Conservation (phyloP, 2,797 vertebrate species). For the Tauraco hartlaubi region DNA sequence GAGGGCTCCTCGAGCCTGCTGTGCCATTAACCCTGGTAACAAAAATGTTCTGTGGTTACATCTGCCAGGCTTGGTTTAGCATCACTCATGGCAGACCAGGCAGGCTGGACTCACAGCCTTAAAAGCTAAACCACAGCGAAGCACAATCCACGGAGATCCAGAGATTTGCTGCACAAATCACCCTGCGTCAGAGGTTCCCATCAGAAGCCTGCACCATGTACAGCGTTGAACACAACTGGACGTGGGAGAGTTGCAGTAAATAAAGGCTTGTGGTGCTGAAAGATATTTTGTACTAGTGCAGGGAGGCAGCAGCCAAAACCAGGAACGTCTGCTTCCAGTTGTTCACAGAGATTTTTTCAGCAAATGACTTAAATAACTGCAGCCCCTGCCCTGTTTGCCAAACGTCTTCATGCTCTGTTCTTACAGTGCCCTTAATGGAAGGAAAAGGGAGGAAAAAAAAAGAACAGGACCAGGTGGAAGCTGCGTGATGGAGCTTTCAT, state of each 20-base stretch:
- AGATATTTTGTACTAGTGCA: accelerated
- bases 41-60: background rate
- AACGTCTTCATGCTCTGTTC: background rate
- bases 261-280: accelerated
- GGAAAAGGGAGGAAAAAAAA: background rate
- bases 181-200: background rate
- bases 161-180: background rate
- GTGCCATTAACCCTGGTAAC: background rate
- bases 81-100: background rate
- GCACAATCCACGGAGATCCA: background rate
- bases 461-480: background rate
- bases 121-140: background rate
- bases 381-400: background rate
- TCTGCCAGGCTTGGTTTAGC: background rate
- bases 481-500: background rate
- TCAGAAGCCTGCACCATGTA: accelerated
- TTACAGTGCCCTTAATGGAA: background rate
- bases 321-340: background rate
- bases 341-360: background rate
- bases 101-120: background rate
- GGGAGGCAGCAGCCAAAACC: background rate
- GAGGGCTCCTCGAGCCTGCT: background rate
- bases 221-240: accelerated
- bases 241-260: accelerated
- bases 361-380: background rate